Evolutionary conservation across 2,797 vertebrate genomes (phyloP).

Genomic region (Hyperoplus immaculatus): DNA sequence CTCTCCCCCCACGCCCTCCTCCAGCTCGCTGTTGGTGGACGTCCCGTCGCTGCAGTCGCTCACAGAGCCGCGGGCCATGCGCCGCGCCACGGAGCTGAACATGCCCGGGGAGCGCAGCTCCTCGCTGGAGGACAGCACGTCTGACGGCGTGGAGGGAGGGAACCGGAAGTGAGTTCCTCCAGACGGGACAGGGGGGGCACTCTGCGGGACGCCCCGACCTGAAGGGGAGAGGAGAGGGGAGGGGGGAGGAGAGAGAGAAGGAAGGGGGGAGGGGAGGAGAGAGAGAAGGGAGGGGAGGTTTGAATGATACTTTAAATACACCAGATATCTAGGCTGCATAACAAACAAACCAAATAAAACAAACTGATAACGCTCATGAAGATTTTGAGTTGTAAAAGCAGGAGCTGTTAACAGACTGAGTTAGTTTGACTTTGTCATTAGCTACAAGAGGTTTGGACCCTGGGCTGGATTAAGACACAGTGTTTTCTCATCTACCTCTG

Average conservation of each 20-base stretch:
- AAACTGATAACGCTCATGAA: not conserved
- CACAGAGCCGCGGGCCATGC: slow-evolving; percentile 91
- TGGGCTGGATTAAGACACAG: not conserved
- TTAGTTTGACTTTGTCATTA: too few species aligned
- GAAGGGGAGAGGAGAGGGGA: not conserved
- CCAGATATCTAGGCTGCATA: too few species aligned
- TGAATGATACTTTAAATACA: too few species aligned
- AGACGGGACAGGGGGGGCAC: slow-evolving; percentile 90
- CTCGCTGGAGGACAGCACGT: slow-evolving; percentile 91
- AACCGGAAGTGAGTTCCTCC: slow-evolving; percentile 92
- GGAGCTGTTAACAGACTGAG: not conserved
- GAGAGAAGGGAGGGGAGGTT: too few species aligned
- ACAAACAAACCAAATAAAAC: not conserved
- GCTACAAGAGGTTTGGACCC: too few species aligned
- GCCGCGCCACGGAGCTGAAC: slow-evolving; percentile 90
- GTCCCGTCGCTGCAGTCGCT: slow-evolving; percentile 95
- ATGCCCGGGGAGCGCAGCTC: slow-evolving; percentile 87
- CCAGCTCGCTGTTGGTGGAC: slow-evolving; percentile 92
- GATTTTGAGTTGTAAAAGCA: not conserved
- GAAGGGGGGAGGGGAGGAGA: too few species aligned
- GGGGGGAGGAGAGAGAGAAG: not conserved
- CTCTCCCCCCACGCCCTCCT: slow-evolving; percentile 84
- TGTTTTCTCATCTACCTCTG: not conserved
- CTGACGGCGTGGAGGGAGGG: slow-evolving; percentile 91
- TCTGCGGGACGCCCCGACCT: slow-evolving; percentile 93